Evolutionary conservation across 2,888 invertebrate species (phyloP), one percentile per base, ranked within the genome.

Genomic region (Drosophila recens): DNA sequence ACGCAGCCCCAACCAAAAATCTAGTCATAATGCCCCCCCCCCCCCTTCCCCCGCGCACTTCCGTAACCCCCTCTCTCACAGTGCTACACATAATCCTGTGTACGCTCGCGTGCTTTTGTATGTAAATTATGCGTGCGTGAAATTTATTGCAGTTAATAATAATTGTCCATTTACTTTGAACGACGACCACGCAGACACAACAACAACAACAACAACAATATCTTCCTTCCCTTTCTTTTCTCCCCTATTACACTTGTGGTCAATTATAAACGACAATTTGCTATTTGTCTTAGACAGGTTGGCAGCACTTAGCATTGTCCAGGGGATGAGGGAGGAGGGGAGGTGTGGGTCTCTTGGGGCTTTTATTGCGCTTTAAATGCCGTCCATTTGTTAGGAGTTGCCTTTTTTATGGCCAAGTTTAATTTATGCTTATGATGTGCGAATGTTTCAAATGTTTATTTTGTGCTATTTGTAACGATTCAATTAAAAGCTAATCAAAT

Each of bases 71-170:
- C 0, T 10, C 23, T 1, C 13, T 11, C 6, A 8, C 27, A 6
- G n/a, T 8, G 13, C 45, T n/a, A 10, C 3, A 9, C 3, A 9
- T 53, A 62, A 48, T 51, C 51, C 66, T n/a, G 36, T 40, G 57
- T 66, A 86, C 68, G 74, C 70, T 86, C 68, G 79, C 74, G 82
- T 87, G 79, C 77, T 43, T 62, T 54, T 73, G 79, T 78, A 86
- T 86, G 87, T 87, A 86, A 89, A 86, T 89, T 86, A 80, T 87
- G 86, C 85, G 86, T 87, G 89, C 89, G 82, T 87, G 79, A 87
- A 87, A 87, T 87, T 87, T 87, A 87, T 89, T 87, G 89, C 86
- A 89, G 86, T 87, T 87, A 87, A 87, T 89, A 89, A 89, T 89
- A 89, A 87, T 89, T 89, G 89, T 87, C 85, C 85, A 87, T 84